Evolutionary conservation across 2,797 vertebrate species (phyloP).

Genomic region (Bradypodion ventrale): DNA sequence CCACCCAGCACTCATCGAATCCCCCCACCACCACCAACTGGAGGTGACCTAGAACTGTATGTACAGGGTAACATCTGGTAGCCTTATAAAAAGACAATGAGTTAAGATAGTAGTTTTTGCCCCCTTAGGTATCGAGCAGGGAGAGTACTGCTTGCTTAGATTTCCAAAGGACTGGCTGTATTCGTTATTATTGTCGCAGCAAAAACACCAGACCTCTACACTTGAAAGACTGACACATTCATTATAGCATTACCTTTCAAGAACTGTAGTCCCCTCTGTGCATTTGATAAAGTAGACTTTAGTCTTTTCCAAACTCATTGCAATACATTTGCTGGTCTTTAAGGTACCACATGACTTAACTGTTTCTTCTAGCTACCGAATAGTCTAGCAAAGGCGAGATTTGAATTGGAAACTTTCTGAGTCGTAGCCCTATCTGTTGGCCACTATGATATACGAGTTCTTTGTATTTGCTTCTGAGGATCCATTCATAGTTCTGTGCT

Average conservation of each 20-base stretch:
- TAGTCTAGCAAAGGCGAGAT: background rate
- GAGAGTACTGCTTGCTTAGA: background rate
- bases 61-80: background rate
- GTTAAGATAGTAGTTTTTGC: background rate
- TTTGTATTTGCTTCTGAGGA: background rate
- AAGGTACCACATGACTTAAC: background rate
- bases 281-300: background rate
- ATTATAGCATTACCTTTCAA: background rate
- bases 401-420: background rate
- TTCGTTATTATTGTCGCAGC: background rate
- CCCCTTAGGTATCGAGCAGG: too few species aligned
- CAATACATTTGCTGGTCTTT: background rate
- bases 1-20: too few species aligned
- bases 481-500: background rate
- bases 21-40: too few species aligned
- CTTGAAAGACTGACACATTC: background rate
- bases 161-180: background rate
- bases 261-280: background rate
- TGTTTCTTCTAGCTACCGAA: background rate
- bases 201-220: background rate
- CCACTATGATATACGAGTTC: background rate
- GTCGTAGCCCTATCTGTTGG: background rate
- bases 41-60: too few species aligned
- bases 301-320: background rate
- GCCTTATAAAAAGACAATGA: background rate